Evolutionary conservation across 2,888 invertebrate species (phyloP).

Genomic region (Cantharis rufa): DNA sequence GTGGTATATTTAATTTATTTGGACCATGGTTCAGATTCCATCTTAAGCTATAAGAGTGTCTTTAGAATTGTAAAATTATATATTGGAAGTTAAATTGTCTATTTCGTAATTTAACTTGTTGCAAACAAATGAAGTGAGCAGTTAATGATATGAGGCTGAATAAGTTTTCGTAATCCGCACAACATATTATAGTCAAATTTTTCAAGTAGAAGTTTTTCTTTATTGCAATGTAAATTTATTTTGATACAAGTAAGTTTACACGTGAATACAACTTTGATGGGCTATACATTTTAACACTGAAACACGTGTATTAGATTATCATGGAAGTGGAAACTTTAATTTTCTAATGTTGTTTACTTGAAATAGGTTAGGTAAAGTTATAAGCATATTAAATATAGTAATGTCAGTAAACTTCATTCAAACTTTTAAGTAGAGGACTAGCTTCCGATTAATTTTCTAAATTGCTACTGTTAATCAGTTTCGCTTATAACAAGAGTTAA

Average conservation of each 20-base stretch:
- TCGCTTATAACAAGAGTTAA: constrained; percentile 8
- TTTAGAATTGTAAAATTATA: too few species aligned
- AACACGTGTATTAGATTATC: neutral
- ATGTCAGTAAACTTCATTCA: neutral
- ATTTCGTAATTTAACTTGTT: too few species aligned
- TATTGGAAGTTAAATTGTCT: too few species aligned
- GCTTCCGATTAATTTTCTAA: neutral
- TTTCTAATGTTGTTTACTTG: neutral
- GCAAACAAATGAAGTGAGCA: too few species aligned
- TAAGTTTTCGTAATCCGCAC: too few species aligned
- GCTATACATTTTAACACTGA: neutral
- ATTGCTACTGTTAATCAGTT: neutral
- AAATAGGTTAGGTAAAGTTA: neutral
- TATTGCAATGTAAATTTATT: neutral
- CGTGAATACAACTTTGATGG: neutral
- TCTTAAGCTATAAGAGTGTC: too few species aligned
- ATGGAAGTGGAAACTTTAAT: neutral
- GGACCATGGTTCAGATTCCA: too few species aligned
- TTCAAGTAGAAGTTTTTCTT: neutral
- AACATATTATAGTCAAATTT: too few species aligned
- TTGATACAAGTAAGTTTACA: neutral
- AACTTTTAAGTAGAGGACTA: neutral
- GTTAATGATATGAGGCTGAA: too few species aligned
- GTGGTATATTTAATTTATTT: too few species aligned
- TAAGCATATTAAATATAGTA: neutral